Base-by-base conservation (phyloP, 2,797 vertebrate species). In the Phrynocephalus vlangalii region DNA sequence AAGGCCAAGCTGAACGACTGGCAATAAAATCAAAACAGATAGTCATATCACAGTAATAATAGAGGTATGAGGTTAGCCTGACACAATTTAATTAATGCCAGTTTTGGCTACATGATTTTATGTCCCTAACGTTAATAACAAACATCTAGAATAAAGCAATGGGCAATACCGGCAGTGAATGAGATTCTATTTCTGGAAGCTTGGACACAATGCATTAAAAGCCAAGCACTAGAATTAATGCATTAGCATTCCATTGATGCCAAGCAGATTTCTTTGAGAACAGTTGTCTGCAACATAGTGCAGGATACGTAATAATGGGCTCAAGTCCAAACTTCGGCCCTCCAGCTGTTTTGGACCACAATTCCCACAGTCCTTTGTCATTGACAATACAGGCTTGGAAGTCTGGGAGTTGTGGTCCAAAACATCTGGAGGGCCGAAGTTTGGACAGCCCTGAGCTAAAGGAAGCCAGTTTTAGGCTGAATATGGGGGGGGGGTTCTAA, bases 1-100 rank as follows among this genome's bases (percentile, higher is more conserved):
- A 90, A 90, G 70, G 52, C 70, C 24, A 91, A 60, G 50, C 79
- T 88, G 83, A 93, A 94, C 89, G 52, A 85, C 82, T 81, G 87
- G 77, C 44, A 90, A 85, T 78, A 87, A 92, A 93, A 93, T 56
- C 28, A 90, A 90, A 93, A 84, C 50, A 88, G 0, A 88, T 24
- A 81, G 83, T 28, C 79, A 22, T 48, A 88, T 79, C 83, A 60
- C 30, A 81, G 15, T 77, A 90, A 1, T 30, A 88, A 89, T 50
- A 89, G 22, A 92, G 50, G 13, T 82, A 88, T 88, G 89, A 90
- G 78, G 87, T 71, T 33, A 66, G 63, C 24, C 77, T 88, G 86
- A 89, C 84, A 75, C 30, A 28, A 85, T 44, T 44, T 52, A 85
- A 90, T 72, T 87, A 89, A 83, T 50, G n/a, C 28, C 15, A 83